Percentiles rank a stretch among this genome's conserved stretches.
Conservation (phyloP, 2,113 vertebrate species). For the Clarias batrachus region DNA sequence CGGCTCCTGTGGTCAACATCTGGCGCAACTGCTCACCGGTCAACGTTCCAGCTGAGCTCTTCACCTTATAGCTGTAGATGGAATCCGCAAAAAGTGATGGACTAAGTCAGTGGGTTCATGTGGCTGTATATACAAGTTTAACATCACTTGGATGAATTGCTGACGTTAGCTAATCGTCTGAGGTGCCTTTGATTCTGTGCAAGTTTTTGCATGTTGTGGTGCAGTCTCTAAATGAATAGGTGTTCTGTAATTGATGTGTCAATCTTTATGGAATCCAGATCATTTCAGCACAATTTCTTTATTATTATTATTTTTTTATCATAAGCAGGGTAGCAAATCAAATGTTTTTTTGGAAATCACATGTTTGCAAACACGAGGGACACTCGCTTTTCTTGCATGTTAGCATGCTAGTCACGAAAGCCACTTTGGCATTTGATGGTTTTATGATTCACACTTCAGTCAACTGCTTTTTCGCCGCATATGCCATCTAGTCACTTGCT, state of each 20-base stretch:
- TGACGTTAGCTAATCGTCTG: neutral
- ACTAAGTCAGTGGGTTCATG: slow-evolving; percentile 2
- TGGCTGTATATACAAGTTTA: neutral
- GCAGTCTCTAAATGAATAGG: neutral
- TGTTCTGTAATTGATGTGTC: neutral
- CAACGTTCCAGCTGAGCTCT: neutral
- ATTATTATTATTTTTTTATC: neutral
- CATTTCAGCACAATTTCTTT: slow-evolving; percentile 12
- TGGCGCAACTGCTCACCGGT: neutral
- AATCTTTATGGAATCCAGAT: slow-evolving; percentile 15
- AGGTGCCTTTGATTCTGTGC: slow-evolving; percentile 2
- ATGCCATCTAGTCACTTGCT: slow-evolving; percentile 62
- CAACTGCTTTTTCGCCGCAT: neutral
- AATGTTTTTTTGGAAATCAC: slow-evolving; percentile 12
- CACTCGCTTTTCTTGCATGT: neutral
- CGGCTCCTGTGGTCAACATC: slow-evolving; percentile 59
- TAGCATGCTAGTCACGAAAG: slow-evolving; percentile 1
- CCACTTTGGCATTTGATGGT: neutral
- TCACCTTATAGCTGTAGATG: neutral
- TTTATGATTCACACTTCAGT: neutral
- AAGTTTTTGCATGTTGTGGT: slow-evolving; percentile 22
- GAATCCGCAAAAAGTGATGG: neutral
- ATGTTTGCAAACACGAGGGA: slow-evolving; percentile 8
- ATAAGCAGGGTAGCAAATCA: slow-evolving; percentile 10
- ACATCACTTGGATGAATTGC: neutral